Conservation (phyloP, 2,113 vertebrate species). For the Clarias macrocephalus region DNA sequence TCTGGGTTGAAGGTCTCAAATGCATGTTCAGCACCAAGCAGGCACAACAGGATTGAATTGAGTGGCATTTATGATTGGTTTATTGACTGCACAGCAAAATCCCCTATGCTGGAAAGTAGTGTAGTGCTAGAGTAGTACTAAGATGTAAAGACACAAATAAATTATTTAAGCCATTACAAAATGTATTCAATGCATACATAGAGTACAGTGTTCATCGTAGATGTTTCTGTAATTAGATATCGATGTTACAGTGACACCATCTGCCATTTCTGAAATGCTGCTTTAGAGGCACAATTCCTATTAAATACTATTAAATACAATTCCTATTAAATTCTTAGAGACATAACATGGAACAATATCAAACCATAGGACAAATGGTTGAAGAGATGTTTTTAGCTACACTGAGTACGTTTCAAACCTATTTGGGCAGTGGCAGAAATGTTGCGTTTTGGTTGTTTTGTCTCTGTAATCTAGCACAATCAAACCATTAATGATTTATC, state of each 20-base stretch:
- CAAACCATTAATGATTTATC: neutral
- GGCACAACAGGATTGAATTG: slow-evolving; percentile 27
- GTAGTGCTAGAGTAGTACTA: neutral
- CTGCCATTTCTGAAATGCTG: slow-evolving; percentile 35
- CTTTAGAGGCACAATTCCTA: slow-evolving; percentile 7
- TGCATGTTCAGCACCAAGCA: slow-evolving; percentile 40
- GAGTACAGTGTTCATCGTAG: neutral
- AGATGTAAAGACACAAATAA: slow-evolving; percentile 6
- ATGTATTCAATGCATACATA: neutral
- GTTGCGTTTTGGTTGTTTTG: neutral
- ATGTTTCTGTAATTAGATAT: slow-evolving; percentile 2
- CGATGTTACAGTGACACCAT: slow-evolving; percentile 32
- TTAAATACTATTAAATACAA: neutral
- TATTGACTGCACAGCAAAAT: slow-evolving; percentile 40
- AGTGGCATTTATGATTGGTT: slow-evolving; percentile 27
- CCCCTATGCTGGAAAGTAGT: slow-evolving; percentile 7
- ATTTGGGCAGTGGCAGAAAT: neutral
- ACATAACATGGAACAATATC: slow-evolving; percentile 18
- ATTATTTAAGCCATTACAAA: neutral
- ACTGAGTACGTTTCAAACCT: neutral
- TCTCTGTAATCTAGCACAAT: neutral
- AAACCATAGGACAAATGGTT: slow-evolving; percentile 18
- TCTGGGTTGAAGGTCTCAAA: neutral
- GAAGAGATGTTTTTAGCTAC: slow-evolving; percentile 21
- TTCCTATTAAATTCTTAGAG: slow-evolving; percentile 19